A percentile compares a stretch with the other conserved stretches of the same genome.
phyloP scores from a whole-genome alignment of 2,888 invertebrate species.

The Hipparchia sbordonii region DNA sequence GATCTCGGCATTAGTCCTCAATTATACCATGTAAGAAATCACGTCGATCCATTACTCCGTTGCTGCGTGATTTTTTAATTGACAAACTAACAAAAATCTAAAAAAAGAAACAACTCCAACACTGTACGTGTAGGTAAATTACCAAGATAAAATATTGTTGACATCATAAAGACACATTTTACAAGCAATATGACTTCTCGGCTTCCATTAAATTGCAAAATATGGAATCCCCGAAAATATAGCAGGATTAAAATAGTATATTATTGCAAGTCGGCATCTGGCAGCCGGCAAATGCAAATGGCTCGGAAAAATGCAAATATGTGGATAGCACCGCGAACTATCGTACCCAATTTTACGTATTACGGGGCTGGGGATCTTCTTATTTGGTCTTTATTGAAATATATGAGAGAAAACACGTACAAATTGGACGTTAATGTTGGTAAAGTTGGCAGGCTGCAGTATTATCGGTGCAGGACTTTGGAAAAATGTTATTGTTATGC shows the following conservation, averaged over 20 bases:
- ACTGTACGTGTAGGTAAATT: too few species aligned
- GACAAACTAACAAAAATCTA: too few species aligned
- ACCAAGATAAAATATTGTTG: neutral
- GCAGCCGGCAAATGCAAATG: constrained; percentile 50
- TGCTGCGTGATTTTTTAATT: too few species aligned
- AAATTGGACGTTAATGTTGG: constrained; percentile 20
- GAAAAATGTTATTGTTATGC: constrained; percentile 4
- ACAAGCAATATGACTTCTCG: neutral
- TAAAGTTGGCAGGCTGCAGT: constrained; percentile 11
- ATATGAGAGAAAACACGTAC: constrained; percentile 19
- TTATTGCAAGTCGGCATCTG: constrained; percentile 36
- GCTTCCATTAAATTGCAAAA: constrained; percentile 16
- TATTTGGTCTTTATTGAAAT: constrained; percentile 23
- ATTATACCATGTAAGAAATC: too few species aligned
- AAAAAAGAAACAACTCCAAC: too few species aligned
- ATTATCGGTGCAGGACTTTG: neutral
- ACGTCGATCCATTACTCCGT: too few species aligned
- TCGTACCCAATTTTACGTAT: constrained; percentile 41
- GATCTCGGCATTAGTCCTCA: too few species aligned
- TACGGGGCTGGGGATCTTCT: constrained; percentile 24
- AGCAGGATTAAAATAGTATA: constrained; percentile 36
- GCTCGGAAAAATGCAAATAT: constrained; percentile 72
- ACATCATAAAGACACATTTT: neutral
- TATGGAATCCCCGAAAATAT: constrained; percentile 30
- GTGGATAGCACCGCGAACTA: constrained; percentile 56